A percentile compares a stretch with the other conserved stretches of the same genome.
phyloP scores from a whole-genome alignment of 2,888 invertebrate species.

The Cremastinae sp. region DNA sequence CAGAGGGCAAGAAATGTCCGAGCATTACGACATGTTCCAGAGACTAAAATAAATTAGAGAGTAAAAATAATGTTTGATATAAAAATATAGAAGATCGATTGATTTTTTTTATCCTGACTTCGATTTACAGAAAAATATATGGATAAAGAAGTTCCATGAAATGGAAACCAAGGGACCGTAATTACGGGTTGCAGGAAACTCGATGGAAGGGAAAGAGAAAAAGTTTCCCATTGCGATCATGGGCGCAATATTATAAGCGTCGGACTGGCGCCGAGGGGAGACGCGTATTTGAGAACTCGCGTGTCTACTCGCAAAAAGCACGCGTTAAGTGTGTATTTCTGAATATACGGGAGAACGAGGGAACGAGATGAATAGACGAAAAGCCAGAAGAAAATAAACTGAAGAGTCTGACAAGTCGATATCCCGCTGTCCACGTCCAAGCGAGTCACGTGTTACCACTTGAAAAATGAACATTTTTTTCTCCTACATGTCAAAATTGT shows the following conservation, averaged over 20 bases:
- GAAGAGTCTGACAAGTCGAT: constrained; percentile 31
- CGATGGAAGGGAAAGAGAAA: constrained; percentile 1
- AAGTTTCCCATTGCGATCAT: constrained; percentile 6
- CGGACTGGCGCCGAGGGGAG: constrained; percentile 59
- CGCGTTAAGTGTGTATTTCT: constrained; percentile 15
- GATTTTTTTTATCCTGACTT: too few relatives aligned
- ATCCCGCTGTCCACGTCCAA: neutral
- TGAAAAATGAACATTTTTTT: constrained; percentile 16
- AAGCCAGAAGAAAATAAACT: constrained; percentile 11
- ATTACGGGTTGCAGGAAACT: constrained; percentile 21
- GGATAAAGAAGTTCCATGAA: neutral
- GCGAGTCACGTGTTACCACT: constrained; percentile 43
- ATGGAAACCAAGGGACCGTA: constrained; percentile 4
- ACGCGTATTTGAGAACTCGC: constrained; percentile 53
- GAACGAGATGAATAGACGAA: neutral
- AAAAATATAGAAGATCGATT: too few relatives aligned
- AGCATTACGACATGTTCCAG: too few relatives aligned
- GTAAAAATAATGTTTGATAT: too few relatives aligned
- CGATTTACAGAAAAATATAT: neutral
- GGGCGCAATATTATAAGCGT: constrained; percentile 38
- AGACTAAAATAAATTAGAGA: too few relatives aligned
- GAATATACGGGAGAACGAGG: neutral
- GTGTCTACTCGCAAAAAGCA: constrained; percentile 44
- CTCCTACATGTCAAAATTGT: neutral
- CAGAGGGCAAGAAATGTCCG: too few relatives aligned